These are phyloP conservation scores for Melolontha melolontha DNA, from an alignment of 2,888 invertebrate genomes.

Conservation along the genomic window DNA sequence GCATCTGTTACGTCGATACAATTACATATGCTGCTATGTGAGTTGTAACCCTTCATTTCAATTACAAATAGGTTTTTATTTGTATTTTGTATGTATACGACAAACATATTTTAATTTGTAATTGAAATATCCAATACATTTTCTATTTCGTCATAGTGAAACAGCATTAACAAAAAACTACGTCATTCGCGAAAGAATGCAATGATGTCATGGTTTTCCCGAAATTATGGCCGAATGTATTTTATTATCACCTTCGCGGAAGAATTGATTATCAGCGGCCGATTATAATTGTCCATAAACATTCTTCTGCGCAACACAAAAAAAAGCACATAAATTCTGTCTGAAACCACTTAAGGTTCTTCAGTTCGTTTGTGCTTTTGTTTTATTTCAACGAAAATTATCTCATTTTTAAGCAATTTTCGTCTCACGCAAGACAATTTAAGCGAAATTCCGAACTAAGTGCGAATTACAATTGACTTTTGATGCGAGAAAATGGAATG, in stretches of 20 bases:
- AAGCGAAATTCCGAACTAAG: conserved; percentile 14
- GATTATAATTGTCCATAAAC: conserved; percentile 25
- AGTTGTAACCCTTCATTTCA: too few relatives aligned
- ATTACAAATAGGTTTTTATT: too few relatives aligned
- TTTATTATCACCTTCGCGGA: conserved; percentile 23
- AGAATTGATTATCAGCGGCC: conserved; percentile 19
- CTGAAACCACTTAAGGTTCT: conserved; percentile 23
- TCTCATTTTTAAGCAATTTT: conserved; percentile 27
- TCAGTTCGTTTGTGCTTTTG: conserved; percentile 13
- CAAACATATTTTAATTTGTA: not conserved
- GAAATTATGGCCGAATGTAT: conserved; percentile 16
- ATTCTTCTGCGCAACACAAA: conserved; percentile 1
- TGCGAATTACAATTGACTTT: conserved; percentile 25
- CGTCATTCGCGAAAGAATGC: conserved; percentile 5
- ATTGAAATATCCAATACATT: not conserved
- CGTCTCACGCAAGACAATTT: conserved; percentile 24
- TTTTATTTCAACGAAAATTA: conserved; percentile 7
- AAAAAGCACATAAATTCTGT: conserved; percentile 14
- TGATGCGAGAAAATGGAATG: not conserved
- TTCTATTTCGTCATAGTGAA: conserved; percentile 3
- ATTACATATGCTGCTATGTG: too few relatives aligned
- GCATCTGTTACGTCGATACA: too few relatives aligned
- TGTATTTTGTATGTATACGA: too few relatives aligned
- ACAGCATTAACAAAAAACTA: conserved; percentile 8
- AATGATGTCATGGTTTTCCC: conserved; percentile 26